Conservation (phyloP, 2,113 vertebrate species). For the Coryphaenoides rupestris region DNA sequence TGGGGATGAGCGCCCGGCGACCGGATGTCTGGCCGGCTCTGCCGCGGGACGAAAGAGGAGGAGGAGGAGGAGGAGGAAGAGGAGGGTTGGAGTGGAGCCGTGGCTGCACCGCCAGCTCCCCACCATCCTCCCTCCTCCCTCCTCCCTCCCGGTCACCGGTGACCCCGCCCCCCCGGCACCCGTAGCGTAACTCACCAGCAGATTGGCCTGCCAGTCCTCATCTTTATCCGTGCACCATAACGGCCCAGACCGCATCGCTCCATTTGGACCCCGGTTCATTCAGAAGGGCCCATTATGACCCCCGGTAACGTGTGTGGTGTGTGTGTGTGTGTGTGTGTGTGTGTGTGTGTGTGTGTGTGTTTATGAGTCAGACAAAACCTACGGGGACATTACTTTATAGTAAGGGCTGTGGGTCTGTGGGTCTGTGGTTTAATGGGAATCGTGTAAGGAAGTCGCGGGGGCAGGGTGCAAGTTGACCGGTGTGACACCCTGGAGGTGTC, state of each 20-base stretch:
- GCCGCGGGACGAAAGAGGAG: too few species aligned
- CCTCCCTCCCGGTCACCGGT: slow-evolving; percentile 40
- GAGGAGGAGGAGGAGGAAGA: too few species aligned
- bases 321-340: slow-evolving; percentile 15
- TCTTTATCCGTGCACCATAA: slow-evolving; percentile 46
- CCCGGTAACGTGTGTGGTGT: slow-evolving; percentile 48
- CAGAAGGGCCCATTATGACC: slow-evolving; percentile 42
- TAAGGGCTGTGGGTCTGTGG: slow-evolving; percentile 19
- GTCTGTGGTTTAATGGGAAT: slow-evolving; percentile 22
- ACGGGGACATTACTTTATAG: slow-evolving; percentile 12
- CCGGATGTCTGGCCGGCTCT: too few species aligned
- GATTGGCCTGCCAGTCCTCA: slow-evolving; percentile 49
- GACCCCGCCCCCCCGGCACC: slow-evolving; percentile 43
- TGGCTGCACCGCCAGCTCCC: neutral
- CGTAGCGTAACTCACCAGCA: slow-evolving; percentile 48
- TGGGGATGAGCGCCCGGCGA: slow-evolving; percentile 3
- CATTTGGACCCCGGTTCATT: slow-evolving; percentile 49
- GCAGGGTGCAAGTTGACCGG: neutral
- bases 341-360: slow-evolving; percentile 12
- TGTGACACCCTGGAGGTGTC: too few species aligned
- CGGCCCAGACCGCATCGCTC: slow-evolving; percentile 44
- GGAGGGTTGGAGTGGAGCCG: neutral
- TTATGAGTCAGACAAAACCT: slow-evolving; percentile 3
- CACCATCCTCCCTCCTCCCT: slow-evolving; percentile 21
- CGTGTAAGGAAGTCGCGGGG: neutral